Conservation (phyloP, 2,113 vertebrate species). For the Ammodytes dubius region DNA sequence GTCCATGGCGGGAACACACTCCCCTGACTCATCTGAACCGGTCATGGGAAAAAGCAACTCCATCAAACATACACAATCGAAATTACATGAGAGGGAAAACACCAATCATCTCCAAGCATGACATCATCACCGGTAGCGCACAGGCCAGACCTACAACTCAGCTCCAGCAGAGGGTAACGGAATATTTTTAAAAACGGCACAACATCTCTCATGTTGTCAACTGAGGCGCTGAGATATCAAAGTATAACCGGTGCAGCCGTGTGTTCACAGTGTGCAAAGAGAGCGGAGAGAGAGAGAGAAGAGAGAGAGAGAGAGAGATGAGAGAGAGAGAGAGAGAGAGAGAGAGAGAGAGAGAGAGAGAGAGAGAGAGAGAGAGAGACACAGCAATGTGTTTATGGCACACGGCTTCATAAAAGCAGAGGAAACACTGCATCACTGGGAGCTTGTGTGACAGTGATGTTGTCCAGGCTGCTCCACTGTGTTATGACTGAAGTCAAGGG, state of each 20-base stretch:
- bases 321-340: conserved; percentile 21
- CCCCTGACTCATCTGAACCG: conserved; percentile 11
- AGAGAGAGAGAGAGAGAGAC: conserved; percentile 21
- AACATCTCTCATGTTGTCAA: conserved; percentile 5
- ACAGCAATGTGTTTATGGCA: conserved; percentile 54
- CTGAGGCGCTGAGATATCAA: neutral
- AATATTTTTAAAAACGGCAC: conserved; percentile 12
- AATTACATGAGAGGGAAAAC: conserved; percentile 16
- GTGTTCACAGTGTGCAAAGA: conserved; percentile 4
- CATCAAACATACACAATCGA: neutral
- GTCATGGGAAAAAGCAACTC: conserved; percentile 11
- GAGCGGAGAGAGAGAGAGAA: conserved; percentile 23
- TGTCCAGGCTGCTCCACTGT: conserved; percentile 70
- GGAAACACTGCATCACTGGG: conserved; percentile 66
- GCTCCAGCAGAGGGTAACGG: conserved; percentile 11
- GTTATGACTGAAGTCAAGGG: conserved; percentile 61
- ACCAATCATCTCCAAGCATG: conserved; percentile 38
- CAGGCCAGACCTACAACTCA: conserved; percentile 7
- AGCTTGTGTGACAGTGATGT: conserved; percentile 76
- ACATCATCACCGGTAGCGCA: conserved; percentile 39
- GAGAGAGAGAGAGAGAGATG: conserved; percentile 20
- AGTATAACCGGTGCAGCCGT: neutral
- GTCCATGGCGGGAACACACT: conserved; percentile 10
- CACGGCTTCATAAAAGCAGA: conserved; percentile 54
- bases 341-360: conserved; percentile 27